phyloP scores from a whole-genome alignment of 1,140 invertebrate species.

The Zaprionus capensis region DNA sequence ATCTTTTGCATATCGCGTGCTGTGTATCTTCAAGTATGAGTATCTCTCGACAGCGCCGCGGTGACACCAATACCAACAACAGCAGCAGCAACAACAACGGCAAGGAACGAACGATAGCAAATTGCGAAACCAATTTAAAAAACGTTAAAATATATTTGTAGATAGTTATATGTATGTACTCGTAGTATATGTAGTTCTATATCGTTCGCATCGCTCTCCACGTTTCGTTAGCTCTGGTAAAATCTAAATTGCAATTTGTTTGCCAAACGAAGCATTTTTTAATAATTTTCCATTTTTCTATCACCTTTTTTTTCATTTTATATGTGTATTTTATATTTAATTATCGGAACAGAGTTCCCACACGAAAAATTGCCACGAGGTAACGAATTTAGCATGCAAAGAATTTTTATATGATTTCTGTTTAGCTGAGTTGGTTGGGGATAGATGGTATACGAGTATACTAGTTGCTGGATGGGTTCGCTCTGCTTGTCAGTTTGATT shows the following conservation, averaged over 20 bases:
- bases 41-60: slow-evolving; percentile 65
- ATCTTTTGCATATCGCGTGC: slow-evolving; percentile 77
- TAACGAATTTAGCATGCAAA: slow-evolving; percentile 58
- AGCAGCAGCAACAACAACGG: slow-evolving; percentile 24
- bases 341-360: slow-evolving; percentile 45
- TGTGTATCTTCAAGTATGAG: slow-evolving; percentile 78
- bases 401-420: slow-evolving; percentile 41
- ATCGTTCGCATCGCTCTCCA: slow-evolving; percentile 21
- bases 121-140: slow-evolving; percentile 77
- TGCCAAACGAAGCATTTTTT: slow-evolving; percentile 51
- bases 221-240: slow-evolving; percentile 50
- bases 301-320: slow-evolving; percentile 9
- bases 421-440: slow-evolving; percentile 26
- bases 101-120: slow-evolving; percentile 29
- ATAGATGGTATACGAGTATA: neutral
- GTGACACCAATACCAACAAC: slow-evolving; percentile 44
- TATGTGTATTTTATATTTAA: slow-evolving; percentile 52
- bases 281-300: slow-evolving; percentile 4
- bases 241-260: slow-evolving; percentile 67
- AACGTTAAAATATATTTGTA: slow-evolving; percentile 53
- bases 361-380: slow-evolving; percentile 19
- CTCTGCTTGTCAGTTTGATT: slow-evolving; percentile 30
- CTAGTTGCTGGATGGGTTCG: neutral
- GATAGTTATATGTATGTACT: slow-evolving; percentile 43
- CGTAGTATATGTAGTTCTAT: neutral